These are phyloP conservation scores for Clarias platycephalus DNA, from an alignment of 2,797 vertebrate genomes.

Conservation along the genomic window DNA sequence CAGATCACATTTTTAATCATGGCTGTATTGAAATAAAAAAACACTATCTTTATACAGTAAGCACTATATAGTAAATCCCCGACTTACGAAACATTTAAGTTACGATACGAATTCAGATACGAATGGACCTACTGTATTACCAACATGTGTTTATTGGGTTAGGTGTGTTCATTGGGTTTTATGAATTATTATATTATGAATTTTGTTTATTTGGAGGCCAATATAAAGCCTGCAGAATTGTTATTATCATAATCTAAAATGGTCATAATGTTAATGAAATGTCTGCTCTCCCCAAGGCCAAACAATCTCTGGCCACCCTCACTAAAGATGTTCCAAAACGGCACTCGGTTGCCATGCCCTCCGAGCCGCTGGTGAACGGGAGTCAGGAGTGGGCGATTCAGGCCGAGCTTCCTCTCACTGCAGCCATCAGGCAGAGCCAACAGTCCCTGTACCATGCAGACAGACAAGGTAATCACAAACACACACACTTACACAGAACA, in stretches of 20 bases:
- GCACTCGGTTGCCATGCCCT: slow-evolving; percentile 88
- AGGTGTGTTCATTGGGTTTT: too few relatives aligned
- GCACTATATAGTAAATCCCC: too few relatives aligned
- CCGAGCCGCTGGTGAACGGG: slow-evolving; percentile 90
- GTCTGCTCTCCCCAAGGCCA: slow-evolving; percentile 75
- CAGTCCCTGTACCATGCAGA: slow-evolving; percentile 93
- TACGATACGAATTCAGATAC: too few relatives aligned
- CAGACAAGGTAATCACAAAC: slow-evolving; percentile 80
- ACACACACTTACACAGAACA: not conserved
- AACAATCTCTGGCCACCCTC: slow-evolving; percentile 93
- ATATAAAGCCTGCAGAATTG: too few relatives aligned
- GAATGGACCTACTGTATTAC: too few relatives aligned
- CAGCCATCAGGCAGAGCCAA: slow-evolving; percentile 96
- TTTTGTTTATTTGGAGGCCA: too few relatives aligned
- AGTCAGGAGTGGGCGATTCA: slow-evolving; percentile 98
- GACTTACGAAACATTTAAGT: too few relatives aligned
- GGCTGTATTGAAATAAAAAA: too few relatives aligned
- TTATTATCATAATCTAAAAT: not conserved
- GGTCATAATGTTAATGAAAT: not conserved
- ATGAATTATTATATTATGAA: too few relatives aligned
- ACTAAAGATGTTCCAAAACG: slow-evolving; percentile 97
- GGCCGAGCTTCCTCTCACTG: slow-evolving; percentile 91
- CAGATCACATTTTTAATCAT: too few relatives aligned
- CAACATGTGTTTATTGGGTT: too few relatives aligned
- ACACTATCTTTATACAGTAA: too few relatives aligned